Conservation (phyloP, 2,888 invertebrate genomes). For the Eilema caniola region DNA sequence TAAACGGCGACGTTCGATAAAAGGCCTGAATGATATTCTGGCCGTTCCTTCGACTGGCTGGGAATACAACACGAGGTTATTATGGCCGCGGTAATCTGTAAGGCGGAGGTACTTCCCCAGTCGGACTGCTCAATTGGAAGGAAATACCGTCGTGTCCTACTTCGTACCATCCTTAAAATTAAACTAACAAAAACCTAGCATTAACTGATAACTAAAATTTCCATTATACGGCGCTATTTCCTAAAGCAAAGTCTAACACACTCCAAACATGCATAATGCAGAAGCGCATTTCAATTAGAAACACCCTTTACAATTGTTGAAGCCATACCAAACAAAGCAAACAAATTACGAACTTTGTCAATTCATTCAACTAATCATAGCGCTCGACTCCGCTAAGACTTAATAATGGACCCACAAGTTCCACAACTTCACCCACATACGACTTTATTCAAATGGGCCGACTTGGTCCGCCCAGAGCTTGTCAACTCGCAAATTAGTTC, state of each 20-base stretch:
- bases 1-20: too few relatives aligned
- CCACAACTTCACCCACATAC: neutral
- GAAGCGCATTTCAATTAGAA: constrained; percentile 1
- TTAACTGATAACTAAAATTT: too few relatives aligned
- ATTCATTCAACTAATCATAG: constrained; percentile 17
- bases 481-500: constrained; percentile 18
- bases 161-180: too few relatives aligned
- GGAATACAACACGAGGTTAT: too few relatives aligned
- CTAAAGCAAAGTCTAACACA: neutral
- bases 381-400: neutral
- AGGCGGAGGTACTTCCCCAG: too few relatives aligned
- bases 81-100: too few relatives aligned
- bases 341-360: constrained; percentile 14
- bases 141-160: too few relatives aligned
- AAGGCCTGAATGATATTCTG: too few relatives aligned
- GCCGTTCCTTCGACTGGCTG: too few relatives aligned
- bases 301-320: neutral
- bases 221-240: too few relatives aligned
- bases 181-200: too few relatives aligned
- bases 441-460: constrained; percentile 12
- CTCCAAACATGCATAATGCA: neutral
- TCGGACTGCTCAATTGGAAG: too few relatives aligned
- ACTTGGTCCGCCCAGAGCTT: constrained; percentile 12
- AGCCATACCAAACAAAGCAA: neutral
- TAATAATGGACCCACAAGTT: constrained; percentile 18